Conservation (phyloP, 2,888 invertebrate species). For the Apocheima hispidaria region DNA sequence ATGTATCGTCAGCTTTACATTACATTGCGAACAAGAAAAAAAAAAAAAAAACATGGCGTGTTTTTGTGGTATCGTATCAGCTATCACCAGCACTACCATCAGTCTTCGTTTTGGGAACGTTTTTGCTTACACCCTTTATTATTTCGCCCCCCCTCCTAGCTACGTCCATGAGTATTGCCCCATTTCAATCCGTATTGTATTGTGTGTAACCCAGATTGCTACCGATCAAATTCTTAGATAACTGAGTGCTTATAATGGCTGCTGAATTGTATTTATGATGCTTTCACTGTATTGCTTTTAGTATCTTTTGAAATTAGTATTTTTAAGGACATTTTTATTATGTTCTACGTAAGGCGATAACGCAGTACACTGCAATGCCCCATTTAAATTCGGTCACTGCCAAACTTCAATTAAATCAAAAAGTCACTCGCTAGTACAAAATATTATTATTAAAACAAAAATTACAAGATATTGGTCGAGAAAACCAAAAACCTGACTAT, state of each 20-base stretch:
- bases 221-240: conserved; percentile 19
- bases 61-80: too few species aligned
- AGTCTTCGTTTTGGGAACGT: not conserved
- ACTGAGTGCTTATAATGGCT: conserved; percentile 9
- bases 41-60: too few species aligned
- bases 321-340: not conserved
- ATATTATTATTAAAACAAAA: too few species aligned
- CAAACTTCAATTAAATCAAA: too few species aligned
- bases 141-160: not conserved
- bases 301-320: not conserved
- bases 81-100: too few species aligned
- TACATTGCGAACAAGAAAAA: too few species aligned
- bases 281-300: conserved; percentile 1
- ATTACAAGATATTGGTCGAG: too few species aligned
- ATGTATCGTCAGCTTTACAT: too few species aligned
- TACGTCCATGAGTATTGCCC: conserved; percentile 12
- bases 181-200: conserved; percentile 10
- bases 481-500: too few species aligned
- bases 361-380: too few species aligned
- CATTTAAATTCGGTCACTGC: too few species aligned
- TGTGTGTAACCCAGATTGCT: conserved; percentile 21
- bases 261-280: conserved; percentile 1
- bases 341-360: not conserved
- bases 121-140: not conserved
- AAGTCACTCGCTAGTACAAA: too few species aligned